phyloP scores from a whole-genome alignment of 2,113 vertebrate genomes.

The Carollia perspicillata region DNA sequence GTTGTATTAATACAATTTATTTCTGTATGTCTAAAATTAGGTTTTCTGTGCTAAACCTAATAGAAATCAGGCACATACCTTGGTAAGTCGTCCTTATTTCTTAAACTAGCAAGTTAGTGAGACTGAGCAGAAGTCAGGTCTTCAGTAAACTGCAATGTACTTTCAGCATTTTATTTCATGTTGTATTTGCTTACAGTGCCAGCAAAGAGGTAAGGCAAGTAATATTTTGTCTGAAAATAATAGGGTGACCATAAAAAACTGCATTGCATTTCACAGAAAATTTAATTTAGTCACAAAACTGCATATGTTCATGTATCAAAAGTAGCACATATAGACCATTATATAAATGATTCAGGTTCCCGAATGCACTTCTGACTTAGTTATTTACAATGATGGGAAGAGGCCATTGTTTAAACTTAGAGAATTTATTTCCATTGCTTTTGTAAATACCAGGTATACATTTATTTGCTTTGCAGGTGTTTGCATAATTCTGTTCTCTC shows the following conservation, averaged over 20 bases:
- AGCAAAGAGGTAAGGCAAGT: background rate
- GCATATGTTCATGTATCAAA: background rate
- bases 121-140: background rate
- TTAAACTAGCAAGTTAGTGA: background rate
- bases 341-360: background rate
- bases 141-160: background rate
- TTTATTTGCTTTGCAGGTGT: background rate
- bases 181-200: background rate
- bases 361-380: constrained; percentile 27
- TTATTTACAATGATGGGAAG: background rate
- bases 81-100: background rate
- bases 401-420: background rate
- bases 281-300: background rate
- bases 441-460: background rate
- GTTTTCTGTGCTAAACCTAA: background rate
- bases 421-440: background rate
- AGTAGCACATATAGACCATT: background rate
- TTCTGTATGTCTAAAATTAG: background rate
- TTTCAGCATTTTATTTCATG: constrained; percentile 16
- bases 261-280: background rate
- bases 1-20: background rate
- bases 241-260: background rate
- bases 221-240: constrained; percentile 2
- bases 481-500: background rate
- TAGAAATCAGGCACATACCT: background rate